phyloP scores from a whole-genome alignment of 1,140 invertebrate genomes.

The Bombus impatiens region DNA sequence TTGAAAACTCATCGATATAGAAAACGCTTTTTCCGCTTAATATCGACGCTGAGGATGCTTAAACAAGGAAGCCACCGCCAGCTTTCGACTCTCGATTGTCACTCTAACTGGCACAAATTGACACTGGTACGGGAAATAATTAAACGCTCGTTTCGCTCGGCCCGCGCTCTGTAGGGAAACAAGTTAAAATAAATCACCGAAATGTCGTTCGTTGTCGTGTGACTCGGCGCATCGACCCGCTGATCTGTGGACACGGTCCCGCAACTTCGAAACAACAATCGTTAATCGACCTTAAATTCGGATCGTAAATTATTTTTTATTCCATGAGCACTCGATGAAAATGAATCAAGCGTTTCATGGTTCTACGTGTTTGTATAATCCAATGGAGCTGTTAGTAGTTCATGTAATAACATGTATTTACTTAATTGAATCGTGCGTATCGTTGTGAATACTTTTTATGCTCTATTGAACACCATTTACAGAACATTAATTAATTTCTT shows the following conservation, averaged over 20 bases:
- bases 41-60: not conserved
- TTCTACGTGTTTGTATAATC: not conserved
- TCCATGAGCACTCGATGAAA: not conserved
- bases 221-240: slow-evolving; percentile 12
- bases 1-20: not conserved
- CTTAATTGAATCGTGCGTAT: not conserved
- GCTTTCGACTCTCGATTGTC: slow-evolving; percentile 18
- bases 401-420: not conserved
- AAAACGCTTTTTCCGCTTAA: slow-evolving; percentile 1
- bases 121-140: slow-evolving; percentile 40
- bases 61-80: slow-evolving; percentile 3
- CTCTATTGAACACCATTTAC: too few species aligned
- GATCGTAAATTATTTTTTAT: slow-evolving; percentile 40
- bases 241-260: slow-evolving; percentile 30
- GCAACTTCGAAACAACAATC: slow-evolving; percentile 15
- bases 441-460: too few species aligned
- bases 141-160: slow-evolving; percentile 28
- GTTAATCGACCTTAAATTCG: not conserved
- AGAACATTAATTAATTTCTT: too few species aligned
- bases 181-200: slow-evolving; percentile 24
- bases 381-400: not conserved
- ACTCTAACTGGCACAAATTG: slow-evolving; percentile 13
- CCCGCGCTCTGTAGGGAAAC: not conserved
- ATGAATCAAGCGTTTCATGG: not conserved
- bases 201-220: slow-evolving; percentile 24